Base-by-base conservation (phyloP, 2,797 vertebrate genomes). In the Enteromius unitaeniatus region DNA sequence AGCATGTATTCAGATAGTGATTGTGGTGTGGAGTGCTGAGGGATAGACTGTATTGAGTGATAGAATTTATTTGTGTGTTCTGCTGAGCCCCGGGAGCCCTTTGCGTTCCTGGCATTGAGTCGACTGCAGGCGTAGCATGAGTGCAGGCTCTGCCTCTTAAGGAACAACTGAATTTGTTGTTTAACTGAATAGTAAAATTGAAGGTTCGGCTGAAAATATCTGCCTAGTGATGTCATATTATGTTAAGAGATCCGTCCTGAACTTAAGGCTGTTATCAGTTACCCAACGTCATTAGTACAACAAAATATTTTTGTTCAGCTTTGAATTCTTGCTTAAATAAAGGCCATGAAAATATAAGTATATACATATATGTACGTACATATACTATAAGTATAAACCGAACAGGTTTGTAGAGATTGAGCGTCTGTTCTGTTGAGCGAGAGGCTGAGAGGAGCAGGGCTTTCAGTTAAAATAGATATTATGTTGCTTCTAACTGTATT, bases 61-160 rank as follows among this genome's bases (percentile, higher is more conserved):
- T 68, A 53, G 47, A 65, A 76, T 55, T 13, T 77, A 19, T 77
- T 83, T 68, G 19, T 83, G 69, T 62, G 47, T 53, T 76, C 28
- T 51, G 6, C 70, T 69, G 37, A 83, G 64, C 60, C 70, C 28
- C 47, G 40, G 23, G 19, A 45, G 49, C 13, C 17, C 19, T 77
- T 13, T 60, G 64, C 3, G 13, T 65, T 82, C 11, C 31, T 78
- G 58, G 45, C 55, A 37, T 51, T 75, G 3, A 78, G 37, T 70
- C 31, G 17, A 69, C 26, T 42, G 6, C 13, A 75, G 53, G 23
- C 19, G 3, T 21, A 60, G 37, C 55, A 17, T 31, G 17, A 42
- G 62, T 19, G 73, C 31, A 58, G 34, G 55, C 68, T 73, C 11
- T 62, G 55, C 26, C 19, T 81, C 2, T 62, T 72, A 26, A 47